Percentiles rank a stretch among this genome's conserved stretches.
Evolutionary conservation across 2,797 vertebrate genomes (phyloP).

Genomic region (Carapus acus): DNA sequence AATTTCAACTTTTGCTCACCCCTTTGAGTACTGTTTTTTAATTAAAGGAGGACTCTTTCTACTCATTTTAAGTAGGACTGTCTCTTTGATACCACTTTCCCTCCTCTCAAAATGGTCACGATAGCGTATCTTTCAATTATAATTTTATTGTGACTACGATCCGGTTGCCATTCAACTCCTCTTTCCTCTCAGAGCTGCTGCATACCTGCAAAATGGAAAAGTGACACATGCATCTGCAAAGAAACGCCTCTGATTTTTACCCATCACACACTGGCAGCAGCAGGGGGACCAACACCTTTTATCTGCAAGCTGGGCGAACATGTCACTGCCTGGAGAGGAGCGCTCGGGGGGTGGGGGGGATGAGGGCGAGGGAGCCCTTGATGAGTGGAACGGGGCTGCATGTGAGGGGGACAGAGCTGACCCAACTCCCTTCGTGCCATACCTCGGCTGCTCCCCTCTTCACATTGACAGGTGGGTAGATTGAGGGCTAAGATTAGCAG

Average conservation of each 20-base stretch:
- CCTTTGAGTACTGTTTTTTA: conserved; percentile 74
- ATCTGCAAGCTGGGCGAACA: conserved; percentile 58
- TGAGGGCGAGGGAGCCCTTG: conserved; percentile 32
- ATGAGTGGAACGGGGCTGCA: conserved; percentile 42
- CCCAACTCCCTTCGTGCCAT: conserved; percentile 63
- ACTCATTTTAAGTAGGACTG: conserved; percentile 57
- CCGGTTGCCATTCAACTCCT: conserved; percentile 66
- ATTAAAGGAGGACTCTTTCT: conserved; percentile 73
- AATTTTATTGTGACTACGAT: conserved; percentile 76
- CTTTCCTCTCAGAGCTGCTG: conserved; percentile 44
- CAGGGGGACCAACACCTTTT: conserved; percentile 50
- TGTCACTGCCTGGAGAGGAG: conserved; percentile 42
- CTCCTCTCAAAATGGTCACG: conserved; percentile 66
- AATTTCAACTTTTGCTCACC: conserved; percentile 72
- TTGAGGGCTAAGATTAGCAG: conserved; percentile 82
- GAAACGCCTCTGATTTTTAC: conserved; percentile 65
- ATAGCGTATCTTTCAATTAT: conserved; percentile 84
- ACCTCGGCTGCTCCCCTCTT: conserved; percentile 60
- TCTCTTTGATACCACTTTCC: conserved; percentile 68
- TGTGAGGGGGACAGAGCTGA: conserved; percentile 48
- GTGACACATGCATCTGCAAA: conserved; percentile 63
- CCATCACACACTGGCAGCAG: conserved; percentile 51
- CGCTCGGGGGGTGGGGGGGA: conserved; percentile 32
- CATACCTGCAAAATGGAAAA: conserved; percentile 68
- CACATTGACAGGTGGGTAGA: conserved; percentile 77